Evolutionary conservation across 2,888 invertebrate species (phyloP).

Genomic region (Peribatodes rhomboidaria): DNA sequence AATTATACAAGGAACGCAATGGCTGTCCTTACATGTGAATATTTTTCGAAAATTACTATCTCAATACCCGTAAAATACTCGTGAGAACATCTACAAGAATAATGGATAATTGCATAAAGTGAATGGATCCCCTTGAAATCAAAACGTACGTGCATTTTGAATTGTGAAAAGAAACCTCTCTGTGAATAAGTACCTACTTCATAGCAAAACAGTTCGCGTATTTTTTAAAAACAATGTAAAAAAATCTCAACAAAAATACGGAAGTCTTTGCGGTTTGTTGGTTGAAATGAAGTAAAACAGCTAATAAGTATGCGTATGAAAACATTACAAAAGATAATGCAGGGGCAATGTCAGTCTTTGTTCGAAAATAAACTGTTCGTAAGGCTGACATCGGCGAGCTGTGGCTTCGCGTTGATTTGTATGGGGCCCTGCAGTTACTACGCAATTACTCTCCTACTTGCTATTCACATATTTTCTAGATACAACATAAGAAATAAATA

Average conservation of each 20-base stretch:
- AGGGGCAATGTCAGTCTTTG: slow-evolving; percentile 50
- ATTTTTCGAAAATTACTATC: slow-evolving; percentile 22
- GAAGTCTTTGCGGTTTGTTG: slow-evolving; percentile 69
- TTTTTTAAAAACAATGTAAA: slow-evolving; percentile 53
- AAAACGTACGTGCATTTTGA: slow-evolving; percentile 22
- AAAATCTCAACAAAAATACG: slow-evolving; percentile 75
- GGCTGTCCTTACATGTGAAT: slow-evolving; percentile 11
- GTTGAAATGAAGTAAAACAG: slow-evolving; percentile 54
- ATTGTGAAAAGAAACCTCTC: slow-evolving; percentile 33
- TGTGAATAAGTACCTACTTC: slow-evolving; percentile 31
- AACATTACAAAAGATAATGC: slow-evolving; percentile 53
- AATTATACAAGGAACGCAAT: slow-evolving; percentile 6
- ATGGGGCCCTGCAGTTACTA: slow-evolving; percentile 29
- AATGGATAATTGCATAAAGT: slow-evolving; percentile 39
- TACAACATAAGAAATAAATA: slow-evolving; percentile 18
- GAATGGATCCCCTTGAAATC: slow-evolving; percentile 42
- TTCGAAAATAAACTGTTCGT: slow-evolving; percentile 39
- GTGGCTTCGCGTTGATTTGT: slow-evolving; percentile 29
- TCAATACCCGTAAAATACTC: slow-evolving; percentile 35
- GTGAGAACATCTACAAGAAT: slow-evolving; percentile 47
- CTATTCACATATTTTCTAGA: slow-evolving; percentile 34
- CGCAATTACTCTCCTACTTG: slow-evolving; percentile 28
- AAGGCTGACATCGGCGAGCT: slow-evolving; percentile 26
- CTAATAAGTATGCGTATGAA: slow-evolving; percentile 52
- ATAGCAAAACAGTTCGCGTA: slow-evolving; percentile 39